A percentile compares a stretch with the other conserved stretches of the same genome.
These are phyloP conservation scores for Pollimyrus isidori DNA, from an alignment of 2,113 vertebrate genomes.

Conservation along the genomic window DNA sequence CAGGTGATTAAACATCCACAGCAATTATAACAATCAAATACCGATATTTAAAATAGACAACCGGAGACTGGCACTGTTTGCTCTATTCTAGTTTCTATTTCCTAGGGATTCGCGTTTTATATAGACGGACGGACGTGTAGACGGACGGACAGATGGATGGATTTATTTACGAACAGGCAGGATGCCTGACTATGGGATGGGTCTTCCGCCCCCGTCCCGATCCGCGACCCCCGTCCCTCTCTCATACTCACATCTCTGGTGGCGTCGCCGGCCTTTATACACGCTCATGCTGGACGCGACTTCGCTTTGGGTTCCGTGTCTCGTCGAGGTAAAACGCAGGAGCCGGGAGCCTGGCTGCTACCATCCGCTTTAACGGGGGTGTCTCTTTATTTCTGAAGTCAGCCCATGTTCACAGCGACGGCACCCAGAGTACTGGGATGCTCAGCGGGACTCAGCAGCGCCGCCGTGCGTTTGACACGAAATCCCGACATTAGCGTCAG, in stretches of 20 bases:
- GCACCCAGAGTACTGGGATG: not conserved
- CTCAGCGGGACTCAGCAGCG: not conserved
- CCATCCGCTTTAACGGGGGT: not conserved
- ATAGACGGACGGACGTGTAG: not conserved
- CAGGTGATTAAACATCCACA: not conserved
- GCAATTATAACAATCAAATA: not conserved
- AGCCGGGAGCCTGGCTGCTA: not conserved
- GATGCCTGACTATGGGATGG: not conserved
- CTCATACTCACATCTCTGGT: constrained; percentile 86
- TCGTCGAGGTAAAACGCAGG: not conserved
- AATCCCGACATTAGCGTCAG: not conserved
- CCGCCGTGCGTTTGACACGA: not conserved
- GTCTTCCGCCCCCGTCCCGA: not conserved
- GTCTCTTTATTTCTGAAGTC: not conserved
- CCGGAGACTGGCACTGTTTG: not conserved
- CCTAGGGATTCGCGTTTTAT: not conserved
- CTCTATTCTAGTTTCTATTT: not conserved
- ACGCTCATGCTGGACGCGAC: constrained; percentile 62
- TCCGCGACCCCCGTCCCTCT: not conserved
- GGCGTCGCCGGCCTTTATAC: constrained; percentile 87
- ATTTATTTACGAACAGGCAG: not conserved
- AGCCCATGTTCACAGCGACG: not conserved
- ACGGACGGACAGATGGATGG: not conserved
- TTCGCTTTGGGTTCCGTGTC: not conserved
- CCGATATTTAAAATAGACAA: not conserved